These are phyloP conservation scores for Oreochromis aureus DNA, from an alignment of 2,113 vertebrate species.

Conservation along the genomic window DNA sequence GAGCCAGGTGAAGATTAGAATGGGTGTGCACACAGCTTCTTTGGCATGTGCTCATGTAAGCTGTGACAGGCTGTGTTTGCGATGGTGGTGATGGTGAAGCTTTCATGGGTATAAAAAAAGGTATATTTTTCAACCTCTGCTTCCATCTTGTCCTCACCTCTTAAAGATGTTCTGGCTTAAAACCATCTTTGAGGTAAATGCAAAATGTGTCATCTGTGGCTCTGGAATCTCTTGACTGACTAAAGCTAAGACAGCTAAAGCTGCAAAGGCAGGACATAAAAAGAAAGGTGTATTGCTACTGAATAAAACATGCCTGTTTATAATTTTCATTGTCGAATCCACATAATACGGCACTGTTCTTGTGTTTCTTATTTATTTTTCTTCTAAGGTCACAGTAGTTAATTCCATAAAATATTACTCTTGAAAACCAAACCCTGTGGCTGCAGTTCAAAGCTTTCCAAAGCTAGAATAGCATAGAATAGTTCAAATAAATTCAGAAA, in stretches of 20 bases:
- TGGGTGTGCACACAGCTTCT: not conserved
- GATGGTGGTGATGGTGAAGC: not conserved
- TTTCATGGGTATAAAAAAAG: conserved; percentile 19
- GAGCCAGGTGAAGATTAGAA: not conserved
- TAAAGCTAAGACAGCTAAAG: not conserved
- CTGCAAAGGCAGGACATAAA: not conserved
- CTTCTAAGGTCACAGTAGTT: not conserved
- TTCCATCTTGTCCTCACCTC: not conserved
- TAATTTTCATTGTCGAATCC: not conserved
- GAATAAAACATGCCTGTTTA: not conserved
- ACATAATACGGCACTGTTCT: not conserved
- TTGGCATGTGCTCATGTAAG: not conserved
- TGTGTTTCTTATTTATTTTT: not conserved
- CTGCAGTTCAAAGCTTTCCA: not conserved
- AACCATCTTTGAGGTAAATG: not conserved
- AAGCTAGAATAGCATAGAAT: not conserved
- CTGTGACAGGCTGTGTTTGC: conserved; percentile 13
- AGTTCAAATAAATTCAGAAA: not conserved
- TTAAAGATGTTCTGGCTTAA: not conserved
- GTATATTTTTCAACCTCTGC: not conserved
- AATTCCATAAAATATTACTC: not conserved
- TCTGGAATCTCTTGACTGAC: not conserved
- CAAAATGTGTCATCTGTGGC: not conserved
- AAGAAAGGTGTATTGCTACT: not conserved
- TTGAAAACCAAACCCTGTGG: not conserved